Conservation (phyloP, 2,888 invertebrate species). For the Odontothrips loti region DNA sequence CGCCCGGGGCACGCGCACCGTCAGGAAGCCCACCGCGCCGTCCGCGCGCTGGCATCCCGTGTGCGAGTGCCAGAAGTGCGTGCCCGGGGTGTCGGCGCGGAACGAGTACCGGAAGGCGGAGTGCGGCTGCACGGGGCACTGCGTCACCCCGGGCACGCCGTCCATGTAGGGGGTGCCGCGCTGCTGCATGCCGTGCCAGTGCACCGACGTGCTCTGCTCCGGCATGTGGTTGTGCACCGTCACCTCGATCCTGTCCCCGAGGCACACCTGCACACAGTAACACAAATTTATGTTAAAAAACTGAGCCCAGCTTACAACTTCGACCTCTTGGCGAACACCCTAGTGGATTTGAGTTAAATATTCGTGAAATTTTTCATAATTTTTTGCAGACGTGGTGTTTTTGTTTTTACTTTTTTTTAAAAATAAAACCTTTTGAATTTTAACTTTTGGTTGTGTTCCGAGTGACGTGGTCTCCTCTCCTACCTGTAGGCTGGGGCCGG, state of each 20-base stretch:
- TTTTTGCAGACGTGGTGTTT: neutral
- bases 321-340: no score
- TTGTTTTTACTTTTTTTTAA: no score
- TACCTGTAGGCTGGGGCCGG: constrained; percentile 81
- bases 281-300: constrained; percentile 30
- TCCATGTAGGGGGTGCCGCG: constrained; percentile 78
- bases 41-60: constrained; percentile 81
- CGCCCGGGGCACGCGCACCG: constrained; percentile 64
- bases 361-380: constrained; percentile 7
- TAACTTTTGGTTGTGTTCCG: neutral
- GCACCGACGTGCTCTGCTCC: constrained; percentile 78
- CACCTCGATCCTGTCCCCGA: constrained; percentile 76
- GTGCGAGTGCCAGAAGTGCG: constrained; percentile 83
- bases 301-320: no score
- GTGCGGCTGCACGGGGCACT: constrained; percentile 75
- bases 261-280: constrained; percentile 62
- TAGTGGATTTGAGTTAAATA: constrained; percentile 29
- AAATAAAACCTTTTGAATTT: neutral
- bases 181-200: constrained; percentile 90
- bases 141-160: constrained; percentile 79
- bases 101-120: constrained; percentile 62
- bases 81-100: constrained; percentile 67
- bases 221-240: constrained; percentile 75
- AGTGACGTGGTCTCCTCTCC: neutral
- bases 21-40: constrained; percentile 73